Evolutionary conservation across 1,140 invertebrate species (phyloP).

Genomic region (Triops cancriformis): DNA sequence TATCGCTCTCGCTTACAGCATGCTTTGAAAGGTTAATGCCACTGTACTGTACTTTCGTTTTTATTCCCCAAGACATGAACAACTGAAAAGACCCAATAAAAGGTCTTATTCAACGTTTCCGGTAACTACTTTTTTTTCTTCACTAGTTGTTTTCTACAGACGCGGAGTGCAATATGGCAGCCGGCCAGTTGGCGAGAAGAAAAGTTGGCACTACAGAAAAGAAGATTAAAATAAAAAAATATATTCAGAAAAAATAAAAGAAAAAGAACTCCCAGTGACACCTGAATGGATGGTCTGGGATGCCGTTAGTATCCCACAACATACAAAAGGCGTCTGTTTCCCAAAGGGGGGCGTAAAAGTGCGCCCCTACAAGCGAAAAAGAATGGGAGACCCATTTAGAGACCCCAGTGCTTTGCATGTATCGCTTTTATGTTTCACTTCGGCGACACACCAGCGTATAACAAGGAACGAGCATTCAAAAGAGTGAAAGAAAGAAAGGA

Average conservation of each 20-base stretch:
- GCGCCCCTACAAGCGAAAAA: background rate
- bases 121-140: background rate
- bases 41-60: too few relatives aligned
- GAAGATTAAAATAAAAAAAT: too few relatives aligned
- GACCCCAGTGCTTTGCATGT: background rate
- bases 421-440: conserved; percentile 6
- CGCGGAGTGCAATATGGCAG: background rate
- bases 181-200: too few relatives aligned
- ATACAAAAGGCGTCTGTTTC: background rate
- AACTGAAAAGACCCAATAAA: background rate
- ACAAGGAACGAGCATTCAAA: background rate
- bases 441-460: background rate
- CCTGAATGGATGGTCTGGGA: background rate
- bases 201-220: too few relatives aligned
- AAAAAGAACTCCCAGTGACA: background rate
- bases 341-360: background rate
- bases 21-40: too few relatives aligned
- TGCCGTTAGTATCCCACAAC: background rate
- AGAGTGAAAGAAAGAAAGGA: background rate
- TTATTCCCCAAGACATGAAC: too few relatives aligned
- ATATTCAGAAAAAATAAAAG: background rate
- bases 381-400: background rate
- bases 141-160: too few relatives aligned
- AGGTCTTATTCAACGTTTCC: background rate
- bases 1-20: background rate